These are phyloP conservation scores for Andrena camellia DNA, from an alignment of 2,888 invertebrate species.

Conservation along the genomic window DNA sequence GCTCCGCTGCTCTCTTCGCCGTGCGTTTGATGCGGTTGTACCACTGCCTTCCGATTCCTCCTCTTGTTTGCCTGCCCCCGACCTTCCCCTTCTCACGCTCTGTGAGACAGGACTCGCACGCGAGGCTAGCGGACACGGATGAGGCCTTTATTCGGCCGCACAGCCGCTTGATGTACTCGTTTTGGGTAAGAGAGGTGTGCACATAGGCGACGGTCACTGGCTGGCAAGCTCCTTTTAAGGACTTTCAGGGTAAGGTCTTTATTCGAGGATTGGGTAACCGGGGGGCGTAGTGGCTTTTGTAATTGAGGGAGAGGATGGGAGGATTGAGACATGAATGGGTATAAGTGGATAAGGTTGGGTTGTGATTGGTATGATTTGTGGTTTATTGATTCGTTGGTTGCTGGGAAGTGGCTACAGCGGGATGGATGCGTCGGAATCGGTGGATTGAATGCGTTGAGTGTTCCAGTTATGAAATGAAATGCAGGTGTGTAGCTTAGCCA, in stretches of 20 bases:
- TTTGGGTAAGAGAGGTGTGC: neutral
- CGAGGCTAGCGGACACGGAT: slow-evolving; percentile 49
- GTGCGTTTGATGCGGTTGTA: slow-evolving; percentile 39
- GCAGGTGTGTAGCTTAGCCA: no score
- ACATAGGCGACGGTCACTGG: slow-evolving; percentile 11
- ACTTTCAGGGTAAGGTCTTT: neutral
- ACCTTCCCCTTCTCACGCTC: slow-evolving; percentile 14
- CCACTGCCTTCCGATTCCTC: slow-evolving; percentile 28
- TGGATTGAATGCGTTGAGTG: no score
- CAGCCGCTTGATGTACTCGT: slow-evolving; percentile 26
- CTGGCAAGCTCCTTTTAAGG: slow-evolving; percentile 16
- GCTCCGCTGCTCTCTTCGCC: slow-evolving; percentile 32
- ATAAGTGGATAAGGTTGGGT: neutral
- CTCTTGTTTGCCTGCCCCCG: slow-evolving; percentile 37
- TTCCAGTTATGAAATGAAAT: no score
- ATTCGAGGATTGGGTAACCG: neutral
- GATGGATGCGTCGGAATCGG: no score
- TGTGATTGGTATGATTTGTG: no score
- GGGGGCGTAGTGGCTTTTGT: neutral
- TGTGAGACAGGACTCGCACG: slow-evolving; percentile 51
- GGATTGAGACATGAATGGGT: neutral
- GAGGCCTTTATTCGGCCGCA: slow-evolving; percentile 60
- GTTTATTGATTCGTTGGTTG: no score
- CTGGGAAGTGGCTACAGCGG: no score
- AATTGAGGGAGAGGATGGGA: neutral